phyloP scores from a whole-genome alignment of 2,888 invertebrate species.

The Nebria brevicollis region DNA sequence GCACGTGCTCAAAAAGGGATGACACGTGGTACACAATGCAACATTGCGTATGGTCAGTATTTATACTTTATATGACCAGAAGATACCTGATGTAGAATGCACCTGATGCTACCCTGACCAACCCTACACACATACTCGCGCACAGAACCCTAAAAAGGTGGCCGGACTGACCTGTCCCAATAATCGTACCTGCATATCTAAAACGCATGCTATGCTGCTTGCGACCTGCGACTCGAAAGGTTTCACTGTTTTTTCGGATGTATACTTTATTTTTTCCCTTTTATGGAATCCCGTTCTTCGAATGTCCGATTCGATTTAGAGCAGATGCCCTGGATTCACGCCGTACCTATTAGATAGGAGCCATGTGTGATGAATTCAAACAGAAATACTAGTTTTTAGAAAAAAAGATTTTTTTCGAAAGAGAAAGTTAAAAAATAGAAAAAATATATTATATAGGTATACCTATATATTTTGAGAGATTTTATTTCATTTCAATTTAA shows the following conservation, averaged over 20 bases:
- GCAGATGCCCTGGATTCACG: background rate
- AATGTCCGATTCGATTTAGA: background rate
- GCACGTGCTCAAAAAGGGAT: background rate
- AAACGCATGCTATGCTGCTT: background rate
- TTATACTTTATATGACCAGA: background rate
- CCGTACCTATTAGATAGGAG: background rate
- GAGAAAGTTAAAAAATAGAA: background rate
- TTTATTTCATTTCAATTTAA: too few relatives aligned
- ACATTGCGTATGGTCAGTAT: constrained; percentile 1
- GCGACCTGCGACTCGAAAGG: background rate
- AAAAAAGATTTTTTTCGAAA: background rate
- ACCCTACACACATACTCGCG: background rate
- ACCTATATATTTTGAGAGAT: too few relatives aligned
- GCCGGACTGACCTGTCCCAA: constrained; percentile 1
- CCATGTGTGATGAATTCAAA: background rate
- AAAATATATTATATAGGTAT: background rate
- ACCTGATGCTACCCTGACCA: background rate
- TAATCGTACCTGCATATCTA: constrained; percentile 1
- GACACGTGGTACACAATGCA: background rate
- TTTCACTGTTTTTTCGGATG: background rate
- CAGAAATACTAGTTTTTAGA: background rate
- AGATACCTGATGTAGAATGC: constrained; percentile 1
- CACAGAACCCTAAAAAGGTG: background rate
- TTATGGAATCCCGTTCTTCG: background rate
- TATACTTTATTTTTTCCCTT: background rate